Evolutionary conservation across 2,797 vertebrate genomes (phyloP), one percentile per base, ranked within the genome.

Genomic region (Phalanger gymnotis): DNA sequence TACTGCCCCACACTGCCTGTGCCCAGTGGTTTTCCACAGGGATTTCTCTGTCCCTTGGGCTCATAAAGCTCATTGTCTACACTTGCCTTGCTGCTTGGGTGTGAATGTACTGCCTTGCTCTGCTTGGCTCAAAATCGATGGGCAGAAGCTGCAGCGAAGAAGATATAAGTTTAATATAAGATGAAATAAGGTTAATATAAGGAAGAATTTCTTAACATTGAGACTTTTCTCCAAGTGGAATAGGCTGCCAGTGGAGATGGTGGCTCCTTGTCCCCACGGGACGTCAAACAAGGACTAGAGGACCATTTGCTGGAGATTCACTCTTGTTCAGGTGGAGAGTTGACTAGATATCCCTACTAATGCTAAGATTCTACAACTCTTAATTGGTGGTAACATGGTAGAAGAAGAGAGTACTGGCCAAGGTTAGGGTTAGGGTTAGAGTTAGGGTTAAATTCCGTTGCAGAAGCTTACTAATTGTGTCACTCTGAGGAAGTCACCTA

Each of bases 81-180:
- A 81, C 0, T 81, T 34, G 19, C 2, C 7, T 81, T 9, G 22
- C n/a, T 81, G 73, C 22, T 81, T 81, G n/a, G 73, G 40, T 1
- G 0, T 10, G 0, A 0, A 22, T 47, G 16, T 10, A 47, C 40
- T 47, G 40, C 7, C 6, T 47, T 47, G 22, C n/a, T 81, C 0
- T 47, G 0, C 5, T 25, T 81, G 19, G 7, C 40, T 81, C 73
- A 25, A 81, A 47, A 81, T 81, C n/a, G 3, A 81, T 81, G 73
- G 2, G 22, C 19, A 25, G 40, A 81, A 10, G 7, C 5, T 47
- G 0, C 19, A 12, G 2, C 1, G 47, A 81, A 3, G 5, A 73
- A 73, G 40, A 81, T 47, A 3, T 25, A 25, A 47, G n/a, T 0
- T 47, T 47, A 47, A 25, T 47, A 47, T 25, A 81, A 47, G 66